Conservation (phyloP, 2,797 vertebrate species). For the Silurus lanzhouensis region DNA sequence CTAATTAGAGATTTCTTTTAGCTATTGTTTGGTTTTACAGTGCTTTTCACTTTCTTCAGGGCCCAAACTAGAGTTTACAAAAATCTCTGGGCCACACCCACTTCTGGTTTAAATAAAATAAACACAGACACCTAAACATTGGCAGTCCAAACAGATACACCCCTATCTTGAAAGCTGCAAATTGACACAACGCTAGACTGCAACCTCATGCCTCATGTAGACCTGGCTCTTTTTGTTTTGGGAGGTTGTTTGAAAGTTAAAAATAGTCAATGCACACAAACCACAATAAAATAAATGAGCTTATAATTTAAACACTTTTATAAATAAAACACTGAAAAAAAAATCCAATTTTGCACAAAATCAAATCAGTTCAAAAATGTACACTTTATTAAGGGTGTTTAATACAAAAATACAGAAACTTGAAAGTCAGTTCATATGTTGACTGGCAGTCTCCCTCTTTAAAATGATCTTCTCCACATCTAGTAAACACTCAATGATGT, state of each 20-base stretch:
- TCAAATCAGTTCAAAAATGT: constrained; percentile 20
- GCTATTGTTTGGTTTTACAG: neutral
- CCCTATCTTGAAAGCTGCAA: neutral
- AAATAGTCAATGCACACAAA: neutral
- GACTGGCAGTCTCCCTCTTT: constrained; percentile 32
- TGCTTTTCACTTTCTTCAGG: too few relatives aligned
- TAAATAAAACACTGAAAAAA: neutral
- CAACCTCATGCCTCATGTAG: neutral
- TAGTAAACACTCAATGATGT: neutral
- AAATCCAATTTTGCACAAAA: neutral
- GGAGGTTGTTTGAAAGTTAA: neutral
- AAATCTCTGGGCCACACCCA: neutral
- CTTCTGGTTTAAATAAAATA: constrained; percentile 1
- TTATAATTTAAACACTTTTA: neutral
- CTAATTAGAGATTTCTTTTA: neutral
- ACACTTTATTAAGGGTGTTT: constrained; percentile 34
- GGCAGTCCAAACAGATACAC: neutral
- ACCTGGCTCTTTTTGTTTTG: neutral
- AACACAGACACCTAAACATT: neutral
- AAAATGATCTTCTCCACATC: constrained; percentile 8
- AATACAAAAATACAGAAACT: constrained; percentile 38
- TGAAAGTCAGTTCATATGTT: constrained; percentile 25
- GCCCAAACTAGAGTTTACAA: neutral
- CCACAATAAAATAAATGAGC: neutral
- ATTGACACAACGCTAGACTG: neutral